Base-by-base conservation (phyloP, 2,888 invertebrate genomes). In the Cosmorhoe ocellata region DNA sequence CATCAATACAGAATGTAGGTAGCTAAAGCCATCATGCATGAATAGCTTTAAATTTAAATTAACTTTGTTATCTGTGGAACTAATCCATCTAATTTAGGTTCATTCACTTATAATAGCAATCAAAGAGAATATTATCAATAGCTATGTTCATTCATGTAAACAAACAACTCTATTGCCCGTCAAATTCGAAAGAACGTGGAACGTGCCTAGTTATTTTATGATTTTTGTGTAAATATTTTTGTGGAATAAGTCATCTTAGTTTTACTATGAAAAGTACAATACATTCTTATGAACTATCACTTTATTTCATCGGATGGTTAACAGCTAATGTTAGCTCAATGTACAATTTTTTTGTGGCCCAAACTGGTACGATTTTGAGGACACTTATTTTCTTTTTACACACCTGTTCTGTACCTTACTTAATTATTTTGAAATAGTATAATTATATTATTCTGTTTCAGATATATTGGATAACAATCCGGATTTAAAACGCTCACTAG, bases 281-380 rank as follows among this genome's bases (percentile, higher is more conserved):
- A 45, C 63, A 68, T 64, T 58, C 45, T 28, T 39, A 67, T 10
- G 93, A 93, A 76, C 78, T 83, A 52, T 59, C 64, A 42, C 33
- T 86, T 40, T 92, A 92, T 75, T 89, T 92, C 61, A 52, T 71
- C 58, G 64, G 85, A 54, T 94, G 94, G 93, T 90, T 71, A 37
- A 68, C 72, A 27, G 89, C 90, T 13, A 91, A 93, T 63, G 66
- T 91, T 46, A 93, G 91, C 78, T 90, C 92, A 1, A 77, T 93
- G 43, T 92, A 89, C 63, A 83, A 88, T 63, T 86, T 93, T 61
- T 84, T 85, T 66, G 64, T 78, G 33, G 81, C 85, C 47, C 91
- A 91, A 69, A 83, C 81, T 64, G 87, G 93, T 93, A 85, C 40
- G 41, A 10, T n/a, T n/a, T n/a, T n/a, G n/a, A n/a, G n/a, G n/a